These are phyloP conservation scores for Automeris io DNA, from an alignment of 2,888 invertebrate genomes.

Conservation along the genomic window DNA sequence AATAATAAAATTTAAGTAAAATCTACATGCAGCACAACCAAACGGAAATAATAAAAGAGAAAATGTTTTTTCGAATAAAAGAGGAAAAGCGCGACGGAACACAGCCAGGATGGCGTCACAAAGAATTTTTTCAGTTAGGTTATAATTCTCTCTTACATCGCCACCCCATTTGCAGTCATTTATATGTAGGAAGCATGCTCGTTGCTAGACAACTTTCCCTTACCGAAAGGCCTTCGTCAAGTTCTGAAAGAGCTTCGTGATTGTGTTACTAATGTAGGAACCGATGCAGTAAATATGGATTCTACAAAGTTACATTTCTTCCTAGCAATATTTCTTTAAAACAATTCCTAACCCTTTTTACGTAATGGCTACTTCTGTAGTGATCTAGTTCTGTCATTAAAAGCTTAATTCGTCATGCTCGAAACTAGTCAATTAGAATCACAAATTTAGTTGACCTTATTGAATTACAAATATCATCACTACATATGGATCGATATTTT, in stretches of 20 bases:
- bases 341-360: too few species aligned
- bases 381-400: too few species aligned
- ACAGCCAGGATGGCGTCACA: background rate
- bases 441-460: too few species aligned
- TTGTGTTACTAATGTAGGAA: conserved; percentile 49
- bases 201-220: conserved; percentile 55
- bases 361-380: too few species aligned
- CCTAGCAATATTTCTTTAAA: too few species aligned
- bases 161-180: conserved; percentile 51
- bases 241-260: conserved; percentile 67
- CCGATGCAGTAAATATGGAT: conserved; percentile 13
- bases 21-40: background rate
- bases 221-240: conserved; percentile 69
- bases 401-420: too few species aligned
- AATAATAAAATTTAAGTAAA: too few species aligned
- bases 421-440: too few species aligned
- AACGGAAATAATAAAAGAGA: background rate
- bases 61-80: background rate
- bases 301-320: background rate
- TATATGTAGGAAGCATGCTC: conserved; percentile 55
- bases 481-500: too few species aligned
- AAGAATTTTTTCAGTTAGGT: conserved; percentile 14
- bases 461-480: too few species aligned
- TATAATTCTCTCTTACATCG: conserved; percentile 39
- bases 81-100: background rate